Evolutionary conservation across 2,888 invertebrate genomes (phyloP), one percentile per base, ranked within the genome.

Genomic region (Ochropacha duplaris): DNA sequence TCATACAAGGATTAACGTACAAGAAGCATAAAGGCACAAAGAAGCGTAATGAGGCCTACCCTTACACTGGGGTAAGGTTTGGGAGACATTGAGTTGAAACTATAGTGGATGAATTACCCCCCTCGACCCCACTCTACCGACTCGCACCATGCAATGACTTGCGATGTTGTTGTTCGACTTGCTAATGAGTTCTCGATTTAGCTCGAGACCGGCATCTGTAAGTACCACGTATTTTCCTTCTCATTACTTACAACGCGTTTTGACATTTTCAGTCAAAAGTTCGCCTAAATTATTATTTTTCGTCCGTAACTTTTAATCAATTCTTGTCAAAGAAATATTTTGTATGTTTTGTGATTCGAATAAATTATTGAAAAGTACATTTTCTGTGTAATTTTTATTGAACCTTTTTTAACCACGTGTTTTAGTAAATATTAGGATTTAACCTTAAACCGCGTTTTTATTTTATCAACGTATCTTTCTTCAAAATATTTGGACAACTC

Each of bases 131-230:
- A 59, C 64, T 61, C 60, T 58, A 60, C 60, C 60, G 56, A 52
- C 66, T 70, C 65, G 65, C 68, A 61, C 72, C 64, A 69, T 76
- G 76, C 79, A 77, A 86, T 87, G 86, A 87, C 87, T 87, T 84
- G 86, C 85, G 78, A 78, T 80, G 77, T 76, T 82, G 82, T 85
- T 86, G 86, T 87, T 87, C 82, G 83, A 86, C 86, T 87, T 87
- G 83, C 86, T 87, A 87, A 87, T 86, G 87, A 87, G 86, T 86
- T 87, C 83, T 83, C 81, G 82, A 86, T 86, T 82, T 81, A 81
- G 77, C 79, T 74, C 71, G 69, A 76, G 73, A 70, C 72, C 69
- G 72, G 70, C 71, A 71, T 81, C 80, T 78, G 75, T 74, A 79
- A 83, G 74, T 79, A 71, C 70, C 74, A 77, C 69, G 76, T 76